Percentiles rank a stretch among this genome's conserved stretches.
These are phyloP conservation scores for Ochropleura plecta DNA, from an alignment of 2,888 invertebrate genomes.

Conservation along the genomic window DNA sequence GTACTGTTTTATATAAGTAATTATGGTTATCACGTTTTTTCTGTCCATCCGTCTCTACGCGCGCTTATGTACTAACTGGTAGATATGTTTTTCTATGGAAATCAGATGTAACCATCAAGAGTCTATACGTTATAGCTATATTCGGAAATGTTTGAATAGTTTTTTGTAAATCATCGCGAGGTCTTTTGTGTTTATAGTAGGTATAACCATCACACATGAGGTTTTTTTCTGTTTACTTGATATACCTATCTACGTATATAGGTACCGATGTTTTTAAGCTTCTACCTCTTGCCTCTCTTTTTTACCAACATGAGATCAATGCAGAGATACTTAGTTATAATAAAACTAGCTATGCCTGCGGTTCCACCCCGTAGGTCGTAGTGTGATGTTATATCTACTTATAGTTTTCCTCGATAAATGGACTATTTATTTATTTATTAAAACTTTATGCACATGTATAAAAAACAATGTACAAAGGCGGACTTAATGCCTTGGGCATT, in stretches of 20 bases:
- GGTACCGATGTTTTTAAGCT: background rate
- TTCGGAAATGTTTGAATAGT: slow-evolving; percentile 5
- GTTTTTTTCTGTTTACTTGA: background rate
- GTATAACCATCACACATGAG: background rate
- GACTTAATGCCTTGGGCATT: too few species aligned
- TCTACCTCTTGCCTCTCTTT: background rate
- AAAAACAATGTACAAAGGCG: too few species aligned
- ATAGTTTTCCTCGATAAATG: too few species aligned
- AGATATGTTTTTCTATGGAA: slow-evolving; percentile 8
- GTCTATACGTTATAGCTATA: background rate
- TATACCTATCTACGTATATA: too few species aligned
- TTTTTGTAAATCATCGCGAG: background rate
- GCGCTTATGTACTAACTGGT: background rate
- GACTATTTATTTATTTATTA: too few species aligned
- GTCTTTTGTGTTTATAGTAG: slow-evolving; percentile 3
- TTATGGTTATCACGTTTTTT: slow-evolving; percentile 20
- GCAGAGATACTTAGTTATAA: background rate
- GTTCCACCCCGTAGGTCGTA: too few species aligned
- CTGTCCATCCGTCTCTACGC: background rate
- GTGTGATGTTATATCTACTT: too few species aligned
- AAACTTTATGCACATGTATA: too few species aligned
- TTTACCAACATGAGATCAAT: background rate
- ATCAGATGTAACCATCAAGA: background rate
- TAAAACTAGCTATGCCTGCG: background rate
- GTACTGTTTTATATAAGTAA: slow-evolving; percentile 4